Evolutionary conservation across 2,113 vertebrate species (phyloP).

Genomic region (Centropristis striata): DNA sequence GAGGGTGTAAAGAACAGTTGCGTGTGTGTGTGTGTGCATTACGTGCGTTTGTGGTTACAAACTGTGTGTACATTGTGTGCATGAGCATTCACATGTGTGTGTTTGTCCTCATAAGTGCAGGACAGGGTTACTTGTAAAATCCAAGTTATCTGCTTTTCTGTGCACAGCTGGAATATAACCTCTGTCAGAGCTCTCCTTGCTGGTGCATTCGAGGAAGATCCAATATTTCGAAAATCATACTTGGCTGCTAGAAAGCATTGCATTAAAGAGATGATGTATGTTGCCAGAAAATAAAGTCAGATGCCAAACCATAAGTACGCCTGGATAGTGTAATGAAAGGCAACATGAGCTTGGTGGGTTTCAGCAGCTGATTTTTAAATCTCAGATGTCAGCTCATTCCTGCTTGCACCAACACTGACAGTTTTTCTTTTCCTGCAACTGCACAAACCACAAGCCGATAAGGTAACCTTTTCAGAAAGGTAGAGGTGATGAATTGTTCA

Average conservation of each 20-base stretch:
- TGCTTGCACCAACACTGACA: neutral
- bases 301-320: neutral
- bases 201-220: neutral
- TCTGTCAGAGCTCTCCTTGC: neutral
- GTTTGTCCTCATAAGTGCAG: slow-evolving; percentile 10
- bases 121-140: slow-evolving; percentile 17
- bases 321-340: neutral
- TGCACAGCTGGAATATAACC: slow-evolving; percentile 12
- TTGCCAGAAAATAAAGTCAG: neutral
- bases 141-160: neutral
- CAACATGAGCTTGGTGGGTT: neutral
- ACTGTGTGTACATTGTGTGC: neutral
- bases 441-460: neutral
- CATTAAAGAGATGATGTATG: neutral
- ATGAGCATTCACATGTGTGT: neutral
- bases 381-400: neutral
- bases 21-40: slow-evolving; percentile 36
- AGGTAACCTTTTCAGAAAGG: neutral
- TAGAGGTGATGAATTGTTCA: neutral
- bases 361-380: neutral
- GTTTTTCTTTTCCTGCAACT: neutral
- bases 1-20: slow-evolving; percentile 52
- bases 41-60: slow-evolving; percentile 6
- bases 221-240: neutral
- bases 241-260: neutral